phyloP scores from a whole-genome alignment of 2,888 invertebrate species.

The Drosophila pseudotalamancana region DNA sequence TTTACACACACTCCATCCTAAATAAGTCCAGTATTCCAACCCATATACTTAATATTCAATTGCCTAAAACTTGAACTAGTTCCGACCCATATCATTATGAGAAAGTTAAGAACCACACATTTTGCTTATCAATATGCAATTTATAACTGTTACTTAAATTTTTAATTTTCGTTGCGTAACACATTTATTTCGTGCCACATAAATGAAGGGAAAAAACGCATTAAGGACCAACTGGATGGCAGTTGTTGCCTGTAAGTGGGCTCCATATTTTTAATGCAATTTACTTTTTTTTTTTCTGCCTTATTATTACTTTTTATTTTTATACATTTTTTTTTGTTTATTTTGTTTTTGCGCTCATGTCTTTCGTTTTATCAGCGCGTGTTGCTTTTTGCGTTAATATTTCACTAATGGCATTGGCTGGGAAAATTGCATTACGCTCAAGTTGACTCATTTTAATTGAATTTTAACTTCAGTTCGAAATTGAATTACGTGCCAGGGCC shows the following conservation, averaged over 20 bases:
- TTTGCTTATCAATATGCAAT: too few relatives aligned
- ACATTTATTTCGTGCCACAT: conserved; percentile 27
- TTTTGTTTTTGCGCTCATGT: conserved; percentile 12
- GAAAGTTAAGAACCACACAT: not conserved
- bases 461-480: conserved; percentile 81
- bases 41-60: too few relatives aligned
- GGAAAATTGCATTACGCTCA: conserved; percentile 79
- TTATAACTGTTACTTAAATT: too few relatives aligned
- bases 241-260: conserved; percentile 13
- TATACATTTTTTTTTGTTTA: conserved; percentile 15
- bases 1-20: too few relatives aligned
- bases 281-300: not conserved
- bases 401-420: conserved; percentile 81
- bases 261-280: conserved; percentile 12
- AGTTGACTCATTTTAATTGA: conserved; percentile 81
- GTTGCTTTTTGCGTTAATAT: conserved; percentile 73
- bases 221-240: conserved; percentile 28
- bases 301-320: conserved; percentile 4
- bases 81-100: too few relatives aligned
- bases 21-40: too few relatives aligned
- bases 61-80: too few relatives aligned
- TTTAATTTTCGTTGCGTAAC: too few relatives aligned
- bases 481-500: conserved; percentile 75
- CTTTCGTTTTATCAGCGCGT: conserved; percentile 35
- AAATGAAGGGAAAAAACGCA: conserved; percentile 41